A percentile compares a stretch with the other conserved stretches of the same genome.
phyloP scores from a whole-genome alignment of 2,888 invertebrate species.

The Scaeva pyrastri region DNA sequence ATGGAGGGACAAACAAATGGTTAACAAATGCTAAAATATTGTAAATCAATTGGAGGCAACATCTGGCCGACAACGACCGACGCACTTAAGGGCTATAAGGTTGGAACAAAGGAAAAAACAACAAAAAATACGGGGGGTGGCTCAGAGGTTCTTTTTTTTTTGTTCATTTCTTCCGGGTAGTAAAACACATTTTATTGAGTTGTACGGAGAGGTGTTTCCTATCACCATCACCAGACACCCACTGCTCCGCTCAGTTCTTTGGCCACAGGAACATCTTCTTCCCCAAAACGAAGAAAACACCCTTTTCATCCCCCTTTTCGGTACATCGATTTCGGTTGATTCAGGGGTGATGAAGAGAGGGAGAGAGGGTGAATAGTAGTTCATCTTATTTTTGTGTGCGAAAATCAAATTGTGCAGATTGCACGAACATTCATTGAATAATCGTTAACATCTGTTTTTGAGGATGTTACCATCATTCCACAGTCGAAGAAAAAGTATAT shows the following conservation, averaged over 20 bases:
- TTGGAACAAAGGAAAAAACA: neutral
- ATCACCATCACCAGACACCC: conserved; percentile 37
- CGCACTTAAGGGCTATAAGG: conserved; percentile 45
- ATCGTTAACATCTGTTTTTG: conserved; percentile 81
- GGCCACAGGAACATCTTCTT: conserved; percentile 63
- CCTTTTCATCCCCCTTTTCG: conserved; percentile 23
- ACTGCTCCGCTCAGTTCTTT: neutral
- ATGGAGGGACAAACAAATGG: conserved; percentile 47
- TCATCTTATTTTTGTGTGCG: conserved; percentile 29
- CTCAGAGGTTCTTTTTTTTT: conserved; percentile 20
- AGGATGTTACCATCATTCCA: conserved; percentile 13
- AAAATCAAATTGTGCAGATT: conserved; percentile 49
- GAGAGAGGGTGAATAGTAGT: neutral
- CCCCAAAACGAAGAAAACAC: conserved; percentile 4
- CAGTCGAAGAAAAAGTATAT: neutral
- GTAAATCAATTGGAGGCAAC: conserved; percentile 81
- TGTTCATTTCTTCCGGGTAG: conserved; percentile 78
- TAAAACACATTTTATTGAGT: conserved; percentile 83
- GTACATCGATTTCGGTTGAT: neutral
- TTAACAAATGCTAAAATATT: conserved; percentile 81
- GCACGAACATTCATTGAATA: conserved; percentile 77
- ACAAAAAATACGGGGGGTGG: conserved; percentile 3
- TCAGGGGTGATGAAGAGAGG: neutral
- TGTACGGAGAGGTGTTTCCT: conserved; percentile 78
- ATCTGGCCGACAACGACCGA: conserved; percentile 61